These are phyloP conservation scores for Psammodynastes pulverulentus DNA, from an alignment of 2,113 vertebrate genomes.

Conservation along the genomic window DNA sequence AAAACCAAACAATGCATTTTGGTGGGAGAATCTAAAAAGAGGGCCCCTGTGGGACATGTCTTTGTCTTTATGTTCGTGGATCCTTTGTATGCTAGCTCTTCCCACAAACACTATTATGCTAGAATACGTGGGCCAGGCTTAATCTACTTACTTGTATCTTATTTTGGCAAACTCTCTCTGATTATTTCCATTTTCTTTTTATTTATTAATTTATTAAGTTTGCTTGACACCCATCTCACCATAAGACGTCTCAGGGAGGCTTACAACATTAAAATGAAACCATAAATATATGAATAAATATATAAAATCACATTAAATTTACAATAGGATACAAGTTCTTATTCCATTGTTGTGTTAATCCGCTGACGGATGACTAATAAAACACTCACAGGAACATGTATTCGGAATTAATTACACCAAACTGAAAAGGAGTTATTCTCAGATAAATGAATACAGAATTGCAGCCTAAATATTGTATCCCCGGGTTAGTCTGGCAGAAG, in stretches of 20 bases:
- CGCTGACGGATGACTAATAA: neutral
- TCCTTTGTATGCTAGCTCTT: neutral
- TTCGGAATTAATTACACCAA: neutral
- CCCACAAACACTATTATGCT: neutral
- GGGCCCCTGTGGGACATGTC: neutral
- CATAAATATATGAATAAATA: neutral
- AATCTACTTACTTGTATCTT: slow-evolving; percentile 12
- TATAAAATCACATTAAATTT: neutral
- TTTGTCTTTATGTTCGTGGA: neutral
- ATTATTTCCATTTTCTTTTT: neutral
- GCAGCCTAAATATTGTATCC: neutral
- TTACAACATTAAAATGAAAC: neutral
- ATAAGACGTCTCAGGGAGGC: neutral
- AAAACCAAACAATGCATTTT: slow-evolving; percentile 11
- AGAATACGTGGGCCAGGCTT: neutral
- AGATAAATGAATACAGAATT: neutral
- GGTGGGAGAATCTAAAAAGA: neutral
- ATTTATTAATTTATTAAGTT: neutral
- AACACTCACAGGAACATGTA: neutral
- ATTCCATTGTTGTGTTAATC: neutral
- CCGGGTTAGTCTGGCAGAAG: neutral
- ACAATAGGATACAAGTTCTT: neutral
- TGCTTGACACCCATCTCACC: neutral
- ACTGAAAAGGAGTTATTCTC: neutral
- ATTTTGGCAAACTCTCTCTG: neutral